Conservation (phyloP, 1,140 invertebrate genomes). For the Chironomus tepperi region DNA sequence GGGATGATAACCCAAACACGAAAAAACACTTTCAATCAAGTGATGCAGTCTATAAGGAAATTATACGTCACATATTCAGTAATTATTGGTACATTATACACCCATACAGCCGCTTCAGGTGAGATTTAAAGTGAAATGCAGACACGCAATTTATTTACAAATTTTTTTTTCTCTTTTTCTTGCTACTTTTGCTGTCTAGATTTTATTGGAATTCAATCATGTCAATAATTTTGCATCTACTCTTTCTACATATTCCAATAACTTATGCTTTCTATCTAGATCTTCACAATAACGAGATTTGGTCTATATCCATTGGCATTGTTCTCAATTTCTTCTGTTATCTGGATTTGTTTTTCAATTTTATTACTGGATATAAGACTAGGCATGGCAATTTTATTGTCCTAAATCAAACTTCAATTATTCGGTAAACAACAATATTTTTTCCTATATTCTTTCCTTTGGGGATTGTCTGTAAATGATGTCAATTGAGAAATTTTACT, state of each 20-base stretch:
- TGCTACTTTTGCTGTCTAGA: background rate
- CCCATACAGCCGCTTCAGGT: background rate
- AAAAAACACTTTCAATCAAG: constrained; percentile 9
- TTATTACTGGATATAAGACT: background rate
- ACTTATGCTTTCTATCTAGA: background rate
- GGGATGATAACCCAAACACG: background rate
- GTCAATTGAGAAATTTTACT: too few relatives aligned
- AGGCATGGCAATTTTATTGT: background rate
- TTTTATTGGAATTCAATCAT: constrained; percentile 19
- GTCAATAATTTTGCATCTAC: background rate
- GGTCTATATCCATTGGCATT: background rate
- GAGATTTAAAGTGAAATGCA: background rate
- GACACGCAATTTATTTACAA: background rate
- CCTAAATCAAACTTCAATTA: constrained; percentile 6
- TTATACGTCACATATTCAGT: constrained; percentile 7
- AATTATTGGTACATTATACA: constrained; percentile 19
- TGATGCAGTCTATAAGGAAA: constrained; percentile 1
- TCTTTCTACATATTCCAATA: background rate
- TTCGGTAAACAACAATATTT: background rate
- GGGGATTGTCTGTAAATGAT: too few relatives aligned
- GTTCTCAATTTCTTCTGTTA: constrained; percentile 3
- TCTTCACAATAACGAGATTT: background rate
- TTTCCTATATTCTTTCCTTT: too few relatives aligned
- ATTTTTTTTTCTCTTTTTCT: background rate
- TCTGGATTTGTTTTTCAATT: background rate